Evolutionary conservation across 2,888 invertebrate species (phyloP).

Genomic region (Biston stratarius): DNA sequence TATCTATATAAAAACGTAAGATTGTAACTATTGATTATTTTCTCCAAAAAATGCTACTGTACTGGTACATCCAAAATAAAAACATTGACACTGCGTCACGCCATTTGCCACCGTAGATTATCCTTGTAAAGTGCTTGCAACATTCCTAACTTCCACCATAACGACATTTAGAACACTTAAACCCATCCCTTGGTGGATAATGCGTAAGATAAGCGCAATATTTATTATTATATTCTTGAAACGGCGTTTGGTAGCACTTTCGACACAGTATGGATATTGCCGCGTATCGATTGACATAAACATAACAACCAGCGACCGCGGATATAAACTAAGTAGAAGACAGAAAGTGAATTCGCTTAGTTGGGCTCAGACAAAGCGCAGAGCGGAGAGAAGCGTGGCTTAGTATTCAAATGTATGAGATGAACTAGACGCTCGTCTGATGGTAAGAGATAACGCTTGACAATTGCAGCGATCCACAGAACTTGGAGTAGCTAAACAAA

Average conservation of each 20-base stretch:
- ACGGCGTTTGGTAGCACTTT: slow-evolving; percentile 33
- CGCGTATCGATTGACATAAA: slow-evolving; percentile 19
- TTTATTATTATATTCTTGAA: slow-evolving; percentile 40
- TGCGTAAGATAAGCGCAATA: slow-evolving; percentile 44
- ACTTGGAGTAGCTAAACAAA: too few relatives aligned
- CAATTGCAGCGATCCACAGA: too few relatives aligned
- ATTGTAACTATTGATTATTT: not conserved
- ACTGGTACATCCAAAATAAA: slow-evolving; percentile 21
- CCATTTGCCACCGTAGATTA: slow-evolving; percentile 37
- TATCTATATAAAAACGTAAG: too few relatives aligned
- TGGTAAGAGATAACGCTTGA: too few relatives aligned
- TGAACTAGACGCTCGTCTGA: too few relatives aligned
- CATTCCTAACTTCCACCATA: slow-evolving; percentile 39
- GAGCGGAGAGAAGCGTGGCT: too few relatives aligned
- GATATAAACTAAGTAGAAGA: not conserved
- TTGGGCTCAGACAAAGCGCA: not conserved
- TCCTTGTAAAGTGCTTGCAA: slow-evolving; percentile 30
- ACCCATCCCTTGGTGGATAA: slow-evolving; percentile 38
- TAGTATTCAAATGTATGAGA: too few relatives aligned
- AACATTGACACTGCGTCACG: slow-evolving; percentile 32
- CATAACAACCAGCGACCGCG: not conserved
- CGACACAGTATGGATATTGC: slow-evolving; percentile 32
- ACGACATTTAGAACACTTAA: slow-evolving; percentile 41
- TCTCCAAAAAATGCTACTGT: not conserved
- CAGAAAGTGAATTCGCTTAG: not conserved